Conservation (phyloP, 2,113 vertebrate genomes). For the Pachycephala philippinensis region DNA sequence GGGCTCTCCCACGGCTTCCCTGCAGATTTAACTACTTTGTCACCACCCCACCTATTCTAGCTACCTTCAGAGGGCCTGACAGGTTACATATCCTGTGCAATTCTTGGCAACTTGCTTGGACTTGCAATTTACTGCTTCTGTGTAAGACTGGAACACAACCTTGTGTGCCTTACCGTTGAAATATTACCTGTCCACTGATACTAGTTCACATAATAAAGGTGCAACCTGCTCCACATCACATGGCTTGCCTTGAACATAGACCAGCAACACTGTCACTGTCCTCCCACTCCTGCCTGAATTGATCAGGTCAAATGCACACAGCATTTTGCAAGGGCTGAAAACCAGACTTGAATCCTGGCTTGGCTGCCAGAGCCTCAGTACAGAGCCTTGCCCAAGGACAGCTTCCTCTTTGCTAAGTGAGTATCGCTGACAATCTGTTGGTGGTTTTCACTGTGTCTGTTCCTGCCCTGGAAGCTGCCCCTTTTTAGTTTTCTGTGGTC, state of each 20-base stretch:
- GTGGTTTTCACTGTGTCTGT: not conserved
- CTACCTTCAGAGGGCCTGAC: not conserved
- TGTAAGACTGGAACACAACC: not conserved
- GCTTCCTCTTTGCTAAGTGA: not conserved
- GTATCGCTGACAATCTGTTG: not conserved
- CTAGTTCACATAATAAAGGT: not conserved
- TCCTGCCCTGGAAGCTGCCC: not conserved
- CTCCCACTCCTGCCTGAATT: not conserved
- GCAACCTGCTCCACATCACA: not conserved
- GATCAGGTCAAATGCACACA: not conserved
- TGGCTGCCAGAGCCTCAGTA: not conserved
- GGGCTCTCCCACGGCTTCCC: not conserved
- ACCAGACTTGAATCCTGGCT: not conserved
- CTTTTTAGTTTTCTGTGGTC: not conserved
- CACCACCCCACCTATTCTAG: no score
- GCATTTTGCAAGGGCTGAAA: not conserved
- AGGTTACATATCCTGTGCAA: not conserved
- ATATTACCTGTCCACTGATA: not conserved
- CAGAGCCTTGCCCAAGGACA: not conserved
- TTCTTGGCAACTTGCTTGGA: not conserved
- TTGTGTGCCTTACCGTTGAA: not conserved
- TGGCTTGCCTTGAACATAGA: not conserved
- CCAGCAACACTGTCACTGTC: not conserved
- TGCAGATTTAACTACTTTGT: not conserved
- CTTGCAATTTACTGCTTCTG: not conserved